phyloP scores from a whole-genome alignment of 1,140 invertebrate genomes.

The Pissodes strobi region DNA sequence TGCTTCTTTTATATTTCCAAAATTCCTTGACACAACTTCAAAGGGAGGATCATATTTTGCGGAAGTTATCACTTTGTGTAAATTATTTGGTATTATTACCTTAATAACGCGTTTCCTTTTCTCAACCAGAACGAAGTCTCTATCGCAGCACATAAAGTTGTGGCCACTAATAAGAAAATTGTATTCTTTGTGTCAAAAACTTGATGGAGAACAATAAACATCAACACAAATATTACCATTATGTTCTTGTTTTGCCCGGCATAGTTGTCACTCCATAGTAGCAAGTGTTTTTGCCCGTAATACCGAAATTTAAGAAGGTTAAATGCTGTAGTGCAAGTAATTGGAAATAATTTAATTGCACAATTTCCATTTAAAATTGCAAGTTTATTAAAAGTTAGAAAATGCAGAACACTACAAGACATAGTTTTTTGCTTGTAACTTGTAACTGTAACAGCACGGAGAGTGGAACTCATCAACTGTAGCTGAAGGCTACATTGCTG shows the following conservation, averaged over 20 bases:
- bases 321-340: no score
- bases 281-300: no score
- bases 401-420: no score
- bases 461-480: no score
- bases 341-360: no score
- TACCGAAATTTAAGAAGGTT: no score
- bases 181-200: constrained; percentile 25
- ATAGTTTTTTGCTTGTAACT: no score
- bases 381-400: no score
- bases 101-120: constrained; percentile 6
- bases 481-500: no score
- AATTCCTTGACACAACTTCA: constrained; percentile 9
- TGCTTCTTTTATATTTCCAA: constrained; percentile 15
- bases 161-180: constrained; percentile 26
- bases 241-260: constrained; percentile 4
- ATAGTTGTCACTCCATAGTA: no score
- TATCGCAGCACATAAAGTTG: constrained; percentile 18
- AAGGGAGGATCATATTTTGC: constrained; percentile 18
- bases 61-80: constrained; percentile 13
- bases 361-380: no score
- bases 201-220: constrained; percentile 6
- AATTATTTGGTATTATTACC: constrained; percentile 5
- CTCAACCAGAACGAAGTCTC: constrained; percentile 21
- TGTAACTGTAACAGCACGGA: no score
- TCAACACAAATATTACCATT: constrained; percentile 17